phyloP scores from a whole-genome alignment of 2,888 invertebrate genomes.

The Cryptus armator region DNA sequence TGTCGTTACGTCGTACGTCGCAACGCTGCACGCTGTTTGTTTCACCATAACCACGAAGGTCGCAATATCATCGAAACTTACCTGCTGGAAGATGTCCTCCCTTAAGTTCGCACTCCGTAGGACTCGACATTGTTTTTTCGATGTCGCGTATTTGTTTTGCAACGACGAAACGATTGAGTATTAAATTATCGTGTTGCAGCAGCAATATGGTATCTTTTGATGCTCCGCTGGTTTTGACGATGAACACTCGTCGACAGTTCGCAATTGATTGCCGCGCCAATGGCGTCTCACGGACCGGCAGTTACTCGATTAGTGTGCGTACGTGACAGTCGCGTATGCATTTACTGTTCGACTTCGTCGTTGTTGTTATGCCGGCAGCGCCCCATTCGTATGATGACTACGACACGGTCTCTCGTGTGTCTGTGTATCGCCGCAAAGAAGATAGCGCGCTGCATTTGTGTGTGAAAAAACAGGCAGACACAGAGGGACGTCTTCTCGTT shows the following conservation, averaged over 20 bases:
- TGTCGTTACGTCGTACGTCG: not conserved
- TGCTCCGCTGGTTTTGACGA: not conserved
- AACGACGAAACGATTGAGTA: not conserved
- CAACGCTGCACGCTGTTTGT: slow-evolving; percentile 51
- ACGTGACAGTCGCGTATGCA: not conserved
- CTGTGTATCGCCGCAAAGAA: no score
- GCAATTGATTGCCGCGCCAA: slow-evolving; percentile 54
- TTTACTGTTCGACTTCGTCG: no score
- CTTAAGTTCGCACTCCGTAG: slow-evolving; percentile 90
- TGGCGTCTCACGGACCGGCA: not conserved
- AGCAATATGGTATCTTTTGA: slow-evolving; percentile 58
- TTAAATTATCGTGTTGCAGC: not conserved
- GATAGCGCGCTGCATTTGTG: no score
- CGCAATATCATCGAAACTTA: slow-evolving; percentile 84
- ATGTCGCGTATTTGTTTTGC: not conserved
- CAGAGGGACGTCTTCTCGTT: not conserved
- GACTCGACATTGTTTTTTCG: slow-evolving; percentile 86
- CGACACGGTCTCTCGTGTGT: no score
- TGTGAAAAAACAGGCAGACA: no score
- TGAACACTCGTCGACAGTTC: slow-evolving; percentile 41
- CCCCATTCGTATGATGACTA: not conserved
- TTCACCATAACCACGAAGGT: slow-evolving; percentile 44
- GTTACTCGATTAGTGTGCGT: not conserved
- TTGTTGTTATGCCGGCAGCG: no score
- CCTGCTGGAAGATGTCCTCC: slow-evolving; percentile 97